A percentile compares a stretch with the other conserved stretches of the same genome.
Conservation (phyloP, 2,113 vertebrate genomes). For the Cephalopterus ornatus region DNA sequence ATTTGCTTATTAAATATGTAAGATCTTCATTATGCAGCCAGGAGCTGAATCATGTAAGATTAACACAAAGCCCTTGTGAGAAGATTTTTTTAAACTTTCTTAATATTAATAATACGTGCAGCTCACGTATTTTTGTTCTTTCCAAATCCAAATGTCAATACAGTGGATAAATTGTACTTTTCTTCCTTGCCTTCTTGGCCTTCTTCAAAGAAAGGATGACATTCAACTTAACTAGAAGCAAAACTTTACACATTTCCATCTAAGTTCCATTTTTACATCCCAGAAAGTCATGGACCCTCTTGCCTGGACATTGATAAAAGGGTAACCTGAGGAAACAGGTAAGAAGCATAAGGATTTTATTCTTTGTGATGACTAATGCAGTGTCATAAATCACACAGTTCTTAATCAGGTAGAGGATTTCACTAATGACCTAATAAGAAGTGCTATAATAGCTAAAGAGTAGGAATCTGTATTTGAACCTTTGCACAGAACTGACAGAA, state of each 20-base stretch:
- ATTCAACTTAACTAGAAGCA: slow-evolving; percentile 10
- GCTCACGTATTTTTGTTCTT: slow-evolving; percentile 39
- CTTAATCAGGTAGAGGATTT: not conserved
- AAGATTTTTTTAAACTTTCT: slow-evolving; percentile 61
- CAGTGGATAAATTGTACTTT: slow-evolving; percentile 28
- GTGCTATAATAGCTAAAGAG: not conserved
- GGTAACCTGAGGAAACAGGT: not conserved
- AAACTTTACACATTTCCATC: not conserved
- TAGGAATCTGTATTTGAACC: not conserved
- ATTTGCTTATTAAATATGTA: slow-evolving; percentile 76
- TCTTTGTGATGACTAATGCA: not conserved
- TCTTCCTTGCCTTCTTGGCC: not conserved
- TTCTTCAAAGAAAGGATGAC: slow-evolving; percentile 16
- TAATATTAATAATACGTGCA: slow-evolving; percentile 68
- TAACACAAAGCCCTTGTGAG: slow-evolving; percentile 53
- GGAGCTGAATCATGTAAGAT: slow-evolving; percentile 67
- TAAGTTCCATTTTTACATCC: not conserved
- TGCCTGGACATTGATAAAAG: not conserved
- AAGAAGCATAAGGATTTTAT: not conserved
- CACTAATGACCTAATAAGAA: not conserved
- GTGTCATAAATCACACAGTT: not conserved
- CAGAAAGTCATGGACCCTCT: not conserved
- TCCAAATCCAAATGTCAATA: slow-evolving; percentile 67
- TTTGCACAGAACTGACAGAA: not conserved
- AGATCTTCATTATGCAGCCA: slow-evolving; percentile 61